phyloP scores from a whole-genome alignment of 2,797 vertebrate genomes.

The Ptychadena robeensis region DNA sequence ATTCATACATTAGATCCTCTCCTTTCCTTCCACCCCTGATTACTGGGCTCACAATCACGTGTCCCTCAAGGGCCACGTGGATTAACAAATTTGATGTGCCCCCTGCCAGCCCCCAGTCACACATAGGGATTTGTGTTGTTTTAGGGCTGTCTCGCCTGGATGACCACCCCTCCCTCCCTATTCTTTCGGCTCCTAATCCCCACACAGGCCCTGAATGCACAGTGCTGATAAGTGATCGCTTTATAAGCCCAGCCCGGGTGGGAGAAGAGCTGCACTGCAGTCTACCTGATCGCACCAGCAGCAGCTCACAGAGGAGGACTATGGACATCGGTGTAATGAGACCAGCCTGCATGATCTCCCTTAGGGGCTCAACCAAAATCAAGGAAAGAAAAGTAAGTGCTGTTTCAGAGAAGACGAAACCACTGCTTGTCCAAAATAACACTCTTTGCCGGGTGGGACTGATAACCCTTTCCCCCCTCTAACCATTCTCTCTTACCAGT shows the following conservation, averaged over 20 bases:
- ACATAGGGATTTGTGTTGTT: constrained; percentile 25
- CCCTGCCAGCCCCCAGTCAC: constrained; percentile 75
- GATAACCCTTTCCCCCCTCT: no score
- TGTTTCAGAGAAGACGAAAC: neutral
- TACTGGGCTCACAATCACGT: constrained; percentile 80
- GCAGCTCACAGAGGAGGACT: constrained; percentile 58
- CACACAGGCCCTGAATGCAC: constrained; percentile 82
- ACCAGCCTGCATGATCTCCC: constrained; percentile 33
- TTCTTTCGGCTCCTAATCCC: constrained; percentile 79
- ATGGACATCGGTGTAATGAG: constrained; percentile 57
- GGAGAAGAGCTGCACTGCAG: constrained; percentile 68
- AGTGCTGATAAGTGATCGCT: constrained; percentile 79
- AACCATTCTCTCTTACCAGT: neutral
- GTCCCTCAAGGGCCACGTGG: constrained; percentile 95
- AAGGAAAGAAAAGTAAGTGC: constrained; percentile 92
- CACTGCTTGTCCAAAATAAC: neutral
- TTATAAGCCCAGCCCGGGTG: constrained; percentile 82
- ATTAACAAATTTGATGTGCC: constrained; percentile 93
- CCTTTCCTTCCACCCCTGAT: neutral
- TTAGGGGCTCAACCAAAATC: constrained; percentile 72
- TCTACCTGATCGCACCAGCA: constrained; percentile 68
- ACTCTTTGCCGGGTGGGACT: neutral
- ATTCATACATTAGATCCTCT: neutral
- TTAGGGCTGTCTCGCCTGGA: constrained; percentile 70
- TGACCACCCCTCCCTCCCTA: constrained; percentile 74